These are phyloP conservation scores for Neomonachus schauinslandi DNA, from an alignment of 2,113 vertebrate genomes.

Conservation along the genomic window DNA sequence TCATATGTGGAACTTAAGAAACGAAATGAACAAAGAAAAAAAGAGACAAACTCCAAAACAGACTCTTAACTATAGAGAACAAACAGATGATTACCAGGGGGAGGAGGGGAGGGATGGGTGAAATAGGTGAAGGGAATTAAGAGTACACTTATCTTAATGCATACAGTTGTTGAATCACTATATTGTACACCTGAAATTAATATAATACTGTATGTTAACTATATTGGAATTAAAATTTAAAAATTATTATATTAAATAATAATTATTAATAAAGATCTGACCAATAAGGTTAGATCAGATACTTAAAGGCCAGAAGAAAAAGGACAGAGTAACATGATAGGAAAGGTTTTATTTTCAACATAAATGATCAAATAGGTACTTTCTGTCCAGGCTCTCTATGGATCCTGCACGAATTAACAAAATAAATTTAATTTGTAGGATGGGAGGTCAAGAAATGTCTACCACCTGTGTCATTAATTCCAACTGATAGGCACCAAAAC, in stretches of 20 bases:
- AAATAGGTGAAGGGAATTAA: background rate
- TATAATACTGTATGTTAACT: background rate
- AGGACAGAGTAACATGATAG: slow-evolving; percentile 30
- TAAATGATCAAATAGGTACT: slow-evolving; percentile 25
- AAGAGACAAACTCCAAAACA: background rate
- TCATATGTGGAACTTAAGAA: background rate
- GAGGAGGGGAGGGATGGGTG: background rate
- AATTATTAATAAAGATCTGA: background rate
- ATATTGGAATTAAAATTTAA: background rate
- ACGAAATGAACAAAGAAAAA: background rate
- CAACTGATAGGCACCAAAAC: slow-evolving; percentile 68
- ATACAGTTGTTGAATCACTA: background rate
- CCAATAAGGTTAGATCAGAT: slow-evolving; percentile 57
- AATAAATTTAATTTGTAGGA: slow-evolving; percentile 11
- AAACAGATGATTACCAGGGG: background rate
- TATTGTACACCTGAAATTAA: background rate
- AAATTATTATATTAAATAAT: background rate
- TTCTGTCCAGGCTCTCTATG: slow-evolving; percentile 51
- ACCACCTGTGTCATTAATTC: slow-evolving; percentile 35
- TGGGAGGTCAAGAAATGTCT: slow-evolving; percentile 8
- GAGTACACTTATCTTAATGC: background rate
- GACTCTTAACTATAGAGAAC: background rate
- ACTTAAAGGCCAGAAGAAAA: slow-evolving; percentile 70
- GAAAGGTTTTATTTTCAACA: slow-evolving; percentile 30
- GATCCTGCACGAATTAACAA: slow-evolving; percentile 23